These are phyloP conservation scores for Larimichthys crocea DNA, from an alignment of 2,113 vertebrate genomes.

Conservation along the genomic window DNA sequence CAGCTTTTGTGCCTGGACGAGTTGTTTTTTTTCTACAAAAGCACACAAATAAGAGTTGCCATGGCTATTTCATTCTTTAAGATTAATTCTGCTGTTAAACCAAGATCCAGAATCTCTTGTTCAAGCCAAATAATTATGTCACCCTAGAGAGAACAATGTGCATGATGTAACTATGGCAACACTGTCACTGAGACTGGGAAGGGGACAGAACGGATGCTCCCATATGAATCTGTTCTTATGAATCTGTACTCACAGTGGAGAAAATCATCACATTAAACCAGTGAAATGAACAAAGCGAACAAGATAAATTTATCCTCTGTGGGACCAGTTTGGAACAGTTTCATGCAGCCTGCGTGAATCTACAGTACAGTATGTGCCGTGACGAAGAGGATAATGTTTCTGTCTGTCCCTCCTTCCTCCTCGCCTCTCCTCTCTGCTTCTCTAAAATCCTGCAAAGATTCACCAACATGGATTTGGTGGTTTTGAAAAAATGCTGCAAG, in stretches of 20 bases:
- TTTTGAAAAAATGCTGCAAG: constrained; percentile 36
- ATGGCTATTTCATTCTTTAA: neutral
- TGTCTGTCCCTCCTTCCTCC: constrained; percentile 37
- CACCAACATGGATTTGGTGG: constrained; percentile 21
- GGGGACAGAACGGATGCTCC: constrained; percentile 41
- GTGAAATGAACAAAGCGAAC: constrained; percentile 35
- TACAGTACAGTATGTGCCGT: constrained; percentile 51
- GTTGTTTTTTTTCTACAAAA: neutral
- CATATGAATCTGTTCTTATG: constrained; percentile 37
- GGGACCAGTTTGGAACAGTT: constrained; percentile 53
- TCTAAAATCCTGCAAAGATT: constrained; percentile 42
- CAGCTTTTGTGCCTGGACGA: neutral
- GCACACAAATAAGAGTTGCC: neutral
- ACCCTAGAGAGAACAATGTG: constrained; percentile 59
- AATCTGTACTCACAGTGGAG: constrained; percentile 23
- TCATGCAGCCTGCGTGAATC: constrained; percentile 56
- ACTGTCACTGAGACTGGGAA: constrained; percentile 36
- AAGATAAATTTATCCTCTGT: constrained; percentile 52
- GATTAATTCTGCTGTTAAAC: constrained; percentile 19
- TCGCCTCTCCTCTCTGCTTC: constrained; percentile 17
- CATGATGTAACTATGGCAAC: constrained; percentile 66
- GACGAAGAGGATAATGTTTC: constrained; percentile 66
- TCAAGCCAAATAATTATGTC: constrained; percentile 51
- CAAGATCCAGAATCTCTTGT: constrained; percentile 12
- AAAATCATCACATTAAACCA: constrained; percentile 40